Base-by-base conservation (phyloP, 2,888 invertebrate genomes). In the Gastracanthus pulcherrimus region DNA sequence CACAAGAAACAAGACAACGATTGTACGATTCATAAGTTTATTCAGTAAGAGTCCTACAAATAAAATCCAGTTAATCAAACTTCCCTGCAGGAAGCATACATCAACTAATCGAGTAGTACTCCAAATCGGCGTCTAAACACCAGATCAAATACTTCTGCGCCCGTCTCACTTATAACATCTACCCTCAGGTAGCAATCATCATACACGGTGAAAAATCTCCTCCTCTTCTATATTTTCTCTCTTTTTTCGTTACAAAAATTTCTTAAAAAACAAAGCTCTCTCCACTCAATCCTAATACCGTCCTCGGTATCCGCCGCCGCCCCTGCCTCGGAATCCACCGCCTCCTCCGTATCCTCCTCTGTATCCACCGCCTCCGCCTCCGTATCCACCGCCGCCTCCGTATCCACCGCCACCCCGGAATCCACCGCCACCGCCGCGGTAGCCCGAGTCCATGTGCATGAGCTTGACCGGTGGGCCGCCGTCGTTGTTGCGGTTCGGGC, bases 391-490 rank as follows among this genome's bases (percentile, higher is more conserved):
- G 9, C 84, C 84, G 66, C 85, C 84, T n/a, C 86, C 84, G 19
- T 84, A 80, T 19, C 87, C 86, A 34, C 87, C 83, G 38, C 84
- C 74, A 72, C 86, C 86, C 72, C 87, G 86, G 41, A 83, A 84
- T 67, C 84, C 83, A 58, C 86, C 85, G 55, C 87, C 86, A 29
- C 84, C 77, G 16, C 84, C 83, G 6, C 84, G 84, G 60, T 78
- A 84, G 62, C 86, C 86, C 62, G 86, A 83, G 76, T 86, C 84
- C 26, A 89, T 87, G 31, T 92, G 89, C 84, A 90, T 89, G 84
- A 92, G 89, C 86, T 93, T 93, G 2, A 91, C 82, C 4, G 92
- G 92, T 4, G 92, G 90, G 11, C 84, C 87, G 36, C 88, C 89
- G 19, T 87, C 77, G 29, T 45, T 13, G 3, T 38, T 55, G 23